phyloP scores from a whole-genome alignment of 2,888 invertebrate species.

The Epinotia nisella region DNA sequence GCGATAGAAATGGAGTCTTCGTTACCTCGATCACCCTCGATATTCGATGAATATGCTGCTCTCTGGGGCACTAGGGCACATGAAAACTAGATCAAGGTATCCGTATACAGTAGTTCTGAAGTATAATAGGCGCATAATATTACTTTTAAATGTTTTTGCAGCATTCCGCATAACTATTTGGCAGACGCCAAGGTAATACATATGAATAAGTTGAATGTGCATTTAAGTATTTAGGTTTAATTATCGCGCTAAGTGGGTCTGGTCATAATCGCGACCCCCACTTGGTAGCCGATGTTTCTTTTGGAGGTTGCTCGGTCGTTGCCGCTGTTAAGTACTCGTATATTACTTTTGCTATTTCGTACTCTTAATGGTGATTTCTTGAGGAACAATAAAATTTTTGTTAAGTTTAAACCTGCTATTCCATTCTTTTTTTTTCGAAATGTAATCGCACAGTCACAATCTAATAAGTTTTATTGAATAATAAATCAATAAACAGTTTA shows the following conservation, averaged over 20 bases:
- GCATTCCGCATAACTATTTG: not conserved
- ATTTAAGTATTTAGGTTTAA: constrained; percentile 8
- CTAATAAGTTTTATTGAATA: too few relatives aligned
- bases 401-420: too few relatives aligned
- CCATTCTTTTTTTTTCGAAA: too few relatives aligned
- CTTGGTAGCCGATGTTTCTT: not conserved
- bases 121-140: too few relatives aligned
- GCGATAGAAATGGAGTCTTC: too few relatives aligned
- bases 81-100: not conserved
- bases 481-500: not conserved
- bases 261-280: constrained; percentile 17
- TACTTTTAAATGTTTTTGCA: not conserved
- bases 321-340: too few relatives aligned
- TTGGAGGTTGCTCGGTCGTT: constrained; percentile 27
- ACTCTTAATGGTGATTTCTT: not conserved
- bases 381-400: too few relatives aligned
- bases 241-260: constrained; percentile 16
- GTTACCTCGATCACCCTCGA: too few relatives aligned
- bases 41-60: too few relatives aligned
- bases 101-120: too few relatives aligned
- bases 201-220: not conserved
- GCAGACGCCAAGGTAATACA: constrained; percentile 12
- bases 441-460: too few relatives aligned
- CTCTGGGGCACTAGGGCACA: not conserved
- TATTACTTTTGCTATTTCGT: not conserved